Evolutionary conservation across 1,140 invertebrate species (phyloP).

Genomic region (Cotesia chilonis): DNA sequence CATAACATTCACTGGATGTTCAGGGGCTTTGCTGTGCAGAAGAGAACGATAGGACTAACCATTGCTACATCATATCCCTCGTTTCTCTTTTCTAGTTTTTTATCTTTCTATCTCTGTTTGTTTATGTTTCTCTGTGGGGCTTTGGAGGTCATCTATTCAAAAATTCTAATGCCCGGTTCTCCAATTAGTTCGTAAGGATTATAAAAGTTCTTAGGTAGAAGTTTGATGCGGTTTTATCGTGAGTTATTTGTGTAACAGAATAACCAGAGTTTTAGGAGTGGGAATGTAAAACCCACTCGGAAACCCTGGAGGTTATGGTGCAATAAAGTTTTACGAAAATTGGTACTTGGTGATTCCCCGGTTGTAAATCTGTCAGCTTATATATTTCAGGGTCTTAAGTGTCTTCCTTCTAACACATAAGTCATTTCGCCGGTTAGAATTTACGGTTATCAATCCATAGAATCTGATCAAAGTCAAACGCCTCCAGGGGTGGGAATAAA

Average conservation of each 20-base stretch:
- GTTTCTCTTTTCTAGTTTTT: too few species aligned
- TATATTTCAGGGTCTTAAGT: not conserved
- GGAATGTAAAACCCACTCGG: not conserved
- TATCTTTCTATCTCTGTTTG: too few species aligned
- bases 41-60: too few species aligned
- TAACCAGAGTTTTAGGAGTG: conserved; percentile 4
- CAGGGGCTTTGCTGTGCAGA: not conserved
- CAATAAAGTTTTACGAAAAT: conserved; percentile 27
- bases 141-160: too few species aligned
- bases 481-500: too few species aligned
- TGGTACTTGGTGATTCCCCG: conserved; percentile 30
- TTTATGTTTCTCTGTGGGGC: too few species aligned
- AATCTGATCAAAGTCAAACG: too few species aligned
- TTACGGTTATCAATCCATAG: too few species aligned
- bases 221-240: not conserved
- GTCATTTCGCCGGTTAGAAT: not conserved
- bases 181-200: too few species aligned
- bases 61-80: too few species aligned
- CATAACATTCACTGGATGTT: not conserved
- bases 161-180: too few species aligned
- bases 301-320: conserved; percentile 5
- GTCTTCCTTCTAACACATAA: conserved; percentile 17
- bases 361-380: conserved; percentile 24
- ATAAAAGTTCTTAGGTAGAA: too few species aligned
- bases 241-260: conserved; percentile 24